Percentiles rank a stretch among this genome's conserved stretches.
Conservation (phyloP, 2,888 invertebrate species). For the Uropetala carovei region DNA sequence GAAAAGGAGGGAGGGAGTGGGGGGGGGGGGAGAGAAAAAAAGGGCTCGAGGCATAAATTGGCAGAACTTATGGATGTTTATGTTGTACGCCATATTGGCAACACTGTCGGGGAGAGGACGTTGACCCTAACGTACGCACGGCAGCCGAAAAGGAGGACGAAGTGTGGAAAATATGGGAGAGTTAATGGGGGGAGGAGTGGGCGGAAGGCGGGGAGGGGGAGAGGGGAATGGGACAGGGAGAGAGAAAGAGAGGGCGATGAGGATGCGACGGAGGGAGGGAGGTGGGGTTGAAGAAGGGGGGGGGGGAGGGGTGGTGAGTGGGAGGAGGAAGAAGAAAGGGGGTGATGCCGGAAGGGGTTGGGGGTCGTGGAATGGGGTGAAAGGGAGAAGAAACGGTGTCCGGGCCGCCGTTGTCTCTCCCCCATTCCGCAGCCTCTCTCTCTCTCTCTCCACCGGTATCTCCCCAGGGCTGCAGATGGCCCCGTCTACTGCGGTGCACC, state of each 20-base stretch:
- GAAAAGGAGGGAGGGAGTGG: not conserved
- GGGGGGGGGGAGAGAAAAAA: not conserved
- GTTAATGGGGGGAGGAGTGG: slow-evolving; percentile 63
- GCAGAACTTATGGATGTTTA: slow-evolving; percentile 64
- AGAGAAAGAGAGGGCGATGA: slow-evolving; percentile 26
- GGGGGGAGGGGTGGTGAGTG: slow-evolving; percentile 70
- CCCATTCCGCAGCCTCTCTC: slow-evolving; percentile 63
- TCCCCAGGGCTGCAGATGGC: slow-evolving; percentile 46
- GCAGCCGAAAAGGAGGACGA: slow-evolving; percentile 59
- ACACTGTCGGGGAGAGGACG: slow-evolving; percentile 50
- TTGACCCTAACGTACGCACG: slow-evolving; percentile 66
- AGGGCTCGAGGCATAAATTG: slow-evolving; percentile 44
- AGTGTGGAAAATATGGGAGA: slow-evolving; percentile 61
- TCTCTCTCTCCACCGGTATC: slow-evolving; percentile 65
- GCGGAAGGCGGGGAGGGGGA: slow-evolving; percentile 25
- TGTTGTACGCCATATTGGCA: slow-evolving; percentile 56
- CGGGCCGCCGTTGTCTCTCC: slow-evolving; percentile 57
- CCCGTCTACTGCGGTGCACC: not conserved
- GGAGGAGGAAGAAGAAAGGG: slow-evolving; percentile 72
- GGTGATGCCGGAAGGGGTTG: slow-evolving; percentile 74
- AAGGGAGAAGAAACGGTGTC: slow-evolving; percentile 70
- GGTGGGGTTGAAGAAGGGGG: slow-evolving; percentile 70
- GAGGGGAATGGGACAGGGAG: slow-evolving; percentile 25
- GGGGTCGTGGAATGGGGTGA: slow-evolving; percentile 68
- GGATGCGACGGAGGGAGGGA: slow-evolving; percentile 72